These are phyloP conservation scores for Carlito syrichta DNA, from an alignment of 2,113 vertebrate genomes.

Conservation along the genomic window DNA sequence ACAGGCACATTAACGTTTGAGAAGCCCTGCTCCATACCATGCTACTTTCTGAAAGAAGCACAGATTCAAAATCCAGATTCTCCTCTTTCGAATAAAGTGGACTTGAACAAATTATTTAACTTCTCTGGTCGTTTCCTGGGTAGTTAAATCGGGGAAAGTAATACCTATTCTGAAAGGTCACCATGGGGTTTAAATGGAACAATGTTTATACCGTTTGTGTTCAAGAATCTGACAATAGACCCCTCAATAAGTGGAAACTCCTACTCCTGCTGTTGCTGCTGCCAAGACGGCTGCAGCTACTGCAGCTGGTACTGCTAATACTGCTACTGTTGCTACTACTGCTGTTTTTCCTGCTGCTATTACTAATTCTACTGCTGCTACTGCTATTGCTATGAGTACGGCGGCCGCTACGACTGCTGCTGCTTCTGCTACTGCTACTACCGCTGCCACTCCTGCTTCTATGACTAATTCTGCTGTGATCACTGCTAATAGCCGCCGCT, in stretches of 20 bases:
- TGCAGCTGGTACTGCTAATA: background rate
- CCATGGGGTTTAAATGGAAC: background rate
- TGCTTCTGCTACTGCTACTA: fast-evolving
- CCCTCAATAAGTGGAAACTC: background rate
- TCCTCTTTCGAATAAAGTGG: background rate
- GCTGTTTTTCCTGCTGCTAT: background rate
- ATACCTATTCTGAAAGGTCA: background rate
- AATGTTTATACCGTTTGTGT: background rate
- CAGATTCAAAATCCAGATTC: constrained; percentile 13
- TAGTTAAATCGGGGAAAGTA: background rate
- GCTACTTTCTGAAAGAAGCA: background rate
- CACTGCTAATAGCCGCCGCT: background rate
- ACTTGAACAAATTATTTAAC: background rate
- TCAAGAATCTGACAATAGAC: background rate
- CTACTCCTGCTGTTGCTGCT: background rate
- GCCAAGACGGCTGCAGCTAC: no score
- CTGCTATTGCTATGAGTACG: background rate
- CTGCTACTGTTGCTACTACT: background rate
- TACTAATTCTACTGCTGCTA: fast-evolving
- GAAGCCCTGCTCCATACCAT: background rate
- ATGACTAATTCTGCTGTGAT: background rate
- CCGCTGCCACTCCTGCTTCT: background rate
- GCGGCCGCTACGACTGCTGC: background rate
- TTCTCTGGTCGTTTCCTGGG: background rate
- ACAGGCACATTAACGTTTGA: background rate